Conservation (phyloP, 2,797 vertebrate species). For the Labeo calbasu region DNA sequence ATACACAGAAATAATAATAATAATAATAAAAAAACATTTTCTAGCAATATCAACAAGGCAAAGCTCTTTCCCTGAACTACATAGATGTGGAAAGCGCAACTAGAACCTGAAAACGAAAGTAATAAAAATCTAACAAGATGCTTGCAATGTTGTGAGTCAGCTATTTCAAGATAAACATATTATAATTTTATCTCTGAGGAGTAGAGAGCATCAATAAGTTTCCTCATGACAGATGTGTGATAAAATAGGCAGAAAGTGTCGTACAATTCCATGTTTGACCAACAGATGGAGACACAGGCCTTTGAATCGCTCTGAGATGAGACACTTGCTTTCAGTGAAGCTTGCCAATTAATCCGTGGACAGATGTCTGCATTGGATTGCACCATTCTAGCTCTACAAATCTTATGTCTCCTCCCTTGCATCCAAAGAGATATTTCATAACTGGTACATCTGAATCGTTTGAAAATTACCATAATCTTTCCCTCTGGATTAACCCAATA, state of each 20-base stretch:
- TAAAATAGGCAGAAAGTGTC: neutral
- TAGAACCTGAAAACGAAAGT: neutral
- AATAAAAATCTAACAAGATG: neutral
- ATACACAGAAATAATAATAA: neutral
- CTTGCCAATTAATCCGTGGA: constrained; percentile 1
- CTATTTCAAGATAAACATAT: neutral
- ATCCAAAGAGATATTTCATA: constrained; percentile 25
- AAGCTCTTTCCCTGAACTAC: neutral
- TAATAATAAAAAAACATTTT: neutral
- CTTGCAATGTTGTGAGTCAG: neutral
- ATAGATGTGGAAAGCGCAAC: neutral
- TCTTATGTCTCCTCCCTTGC: neutral
- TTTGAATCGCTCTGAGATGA: constrained; percentile 53
- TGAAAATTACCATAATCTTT: constrained; percentile 34
- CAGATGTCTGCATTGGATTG: neutral
- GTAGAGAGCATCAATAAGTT: neutral
- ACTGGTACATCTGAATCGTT: constrained; percentile 27
- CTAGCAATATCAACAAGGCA: neutral
- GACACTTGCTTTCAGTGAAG: neutral
- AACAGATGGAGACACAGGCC: constrained; percentile 76
- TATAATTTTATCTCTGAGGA: constrained; percentile 29
- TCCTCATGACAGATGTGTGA: neutral
- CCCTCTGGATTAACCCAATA: constrained; percentile 1
- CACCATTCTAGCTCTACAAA: constrained; percentile 8
- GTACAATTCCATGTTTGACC: constrained; percentile 64